Evolutionary conservation across 2,113 vertebrate genomes (phyloP).

Genomic region (Mesembrinibis cayennensis): DNA sequence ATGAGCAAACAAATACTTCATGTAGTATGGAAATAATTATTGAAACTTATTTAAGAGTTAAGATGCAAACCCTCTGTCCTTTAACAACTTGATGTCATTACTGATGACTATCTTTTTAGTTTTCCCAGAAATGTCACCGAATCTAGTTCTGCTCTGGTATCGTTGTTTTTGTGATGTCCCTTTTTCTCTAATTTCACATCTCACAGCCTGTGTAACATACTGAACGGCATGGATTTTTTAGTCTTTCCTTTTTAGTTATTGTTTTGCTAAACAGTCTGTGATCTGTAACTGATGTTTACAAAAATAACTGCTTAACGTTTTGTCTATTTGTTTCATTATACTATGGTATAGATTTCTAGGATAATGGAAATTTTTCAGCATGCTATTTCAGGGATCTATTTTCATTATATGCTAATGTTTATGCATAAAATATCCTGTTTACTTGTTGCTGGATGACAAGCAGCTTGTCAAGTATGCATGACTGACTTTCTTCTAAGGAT

Average conservation of each 20-base stretch:
- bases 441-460: neutral
- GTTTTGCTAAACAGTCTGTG: neutral
- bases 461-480: neutral
- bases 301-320: neutral
- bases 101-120: neutral
- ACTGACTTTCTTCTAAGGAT: neutral
- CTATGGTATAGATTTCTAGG: neutral
- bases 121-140: neutral
- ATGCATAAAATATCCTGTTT: constrained; percentile 1
- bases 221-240: neutral
- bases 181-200: neutral
- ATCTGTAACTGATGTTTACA: neutral
- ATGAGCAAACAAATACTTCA: neutral
- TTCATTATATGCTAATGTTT: constrained; percentile 11
- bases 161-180: neutral
- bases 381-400: neutral
- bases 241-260: neutral
- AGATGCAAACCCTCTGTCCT: neutral
- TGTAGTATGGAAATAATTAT: neutral
- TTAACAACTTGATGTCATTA: neutral
- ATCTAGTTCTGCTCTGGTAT: neutral
- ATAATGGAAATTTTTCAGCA: neutral
- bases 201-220: neutral
- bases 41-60: neutral
- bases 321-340: neutral